phyloP scores from a whole-genome alignment of 2,113 vertebrate species.

The Leptobrachium ailaonicum region DNA sequence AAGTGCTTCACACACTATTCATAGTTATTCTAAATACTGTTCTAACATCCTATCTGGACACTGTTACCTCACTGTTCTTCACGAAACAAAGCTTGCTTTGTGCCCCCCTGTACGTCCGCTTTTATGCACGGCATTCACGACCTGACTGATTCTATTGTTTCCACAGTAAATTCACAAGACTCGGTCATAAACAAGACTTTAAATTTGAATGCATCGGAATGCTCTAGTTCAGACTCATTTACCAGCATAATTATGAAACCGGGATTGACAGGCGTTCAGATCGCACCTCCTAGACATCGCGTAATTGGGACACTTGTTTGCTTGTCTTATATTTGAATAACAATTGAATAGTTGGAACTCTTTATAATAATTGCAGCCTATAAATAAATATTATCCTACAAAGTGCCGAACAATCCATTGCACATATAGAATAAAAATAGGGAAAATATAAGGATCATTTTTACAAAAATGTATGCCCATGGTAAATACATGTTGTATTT shows the following conservation, averaged over 20 bases:
- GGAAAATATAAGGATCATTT: no score
- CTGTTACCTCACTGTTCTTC: slow-evolving; percentile 1
- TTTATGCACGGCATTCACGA: slow-evolving; percentile 17
- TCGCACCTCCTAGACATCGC: slow-evolving; percentile 27
- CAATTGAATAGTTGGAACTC: no score
- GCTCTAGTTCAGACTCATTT: slow-evolving; percentile 31
- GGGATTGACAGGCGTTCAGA: slow-evolving; percentile 19
- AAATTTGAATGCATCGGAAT: slow-evolving; percentile 24
- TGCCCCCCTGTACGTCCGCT: slow-evolving; percentile 10
- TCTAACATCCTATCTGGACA: slow-evolving; percentile 3
- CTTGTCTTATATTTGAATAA: accelerated
- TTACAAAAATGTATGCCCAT: no score
- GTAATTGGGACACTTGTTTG: slow-evolving; percentile 11
- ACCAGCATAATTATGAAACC: slow-evolving; percentile 24
- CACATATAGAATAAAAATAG: no score
- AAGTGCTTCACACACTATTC: not conserved
- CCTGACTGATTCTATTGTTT: slow-evolving; percentile 34
- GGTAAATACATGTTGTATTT: no score
- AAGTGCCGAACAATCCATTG: no score
- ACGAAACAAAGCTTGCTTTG: slow-evolving; percentile 31
- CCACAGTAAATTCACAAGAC: not conserved
- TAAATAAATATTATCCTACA: no score
- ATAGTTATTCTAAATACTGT: not conserved
- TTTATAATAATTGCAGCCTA: no score
- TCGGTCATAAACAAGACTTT: slow-evolving; percentile 23